These are phyloP conservation scores for Limenitis camilla DNA, from an alignment of 2,888 invertebrate genomes.

Conservation along the genomic window DNA sequence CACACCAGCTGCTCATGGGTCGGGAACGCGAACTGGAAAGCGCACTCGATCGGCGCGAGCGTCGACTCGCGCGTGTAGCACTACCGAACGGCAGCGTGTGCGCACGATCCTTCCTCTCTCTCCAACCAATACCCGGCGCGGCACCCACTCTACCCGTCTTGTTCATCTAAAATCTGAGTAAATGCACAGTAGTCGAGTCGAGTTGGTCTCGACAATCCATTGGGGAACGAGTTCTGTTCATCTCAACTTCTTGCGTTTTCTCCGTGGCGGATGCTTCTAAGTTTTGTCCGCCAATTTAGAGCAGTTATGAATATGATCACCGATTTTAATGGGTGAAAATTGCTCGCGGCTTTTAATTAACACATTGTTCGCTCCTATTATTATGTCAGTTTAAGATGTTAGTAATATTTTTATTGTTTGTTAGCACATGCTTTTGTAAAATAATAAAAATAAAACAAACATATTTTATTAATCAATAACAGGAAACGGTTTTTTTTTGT, in stretches of 20 bases:
- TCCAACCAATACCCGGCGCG: slow-evolving; percentile 26
- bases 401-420: slow-evolving; percentile 7
- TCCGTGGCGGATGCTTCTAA: slow-evolving; percentile 51
- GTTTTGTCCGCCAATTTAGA: slow-evolving; percentile 59
- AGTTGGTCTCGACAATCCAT: slow-evolving; percentile 45
- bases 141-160: slow-evolving; percentile 29
- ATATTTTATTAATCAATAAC: too few species aligned
- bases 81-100: slow-evolving; percentile 58
- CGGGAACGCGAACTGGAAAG: slow-evolving; percentile 66
- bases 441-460: not conserved
- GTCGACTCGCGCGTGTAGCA: slow-evolving; percentile 48
- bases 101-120: slow-evolving; percentile 46
- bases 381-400: slow-evolving; percentile 23
- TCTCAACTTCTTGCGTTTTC: slow-evolving; percentile 63
- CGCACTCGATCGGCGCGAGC: slow-evolving; percentile 54
- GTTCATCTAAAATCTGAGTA: slow-evolving; percentile 34
- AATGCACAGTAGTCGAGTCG: slow-evolving; percentile 60
- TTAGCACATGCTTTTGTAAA: not conserved
- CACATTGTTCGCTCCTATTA: slow-evolving; percentile 45
- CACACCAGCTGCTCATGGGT: slow-evolving; percentile 63
- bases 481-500: too few species aligned
- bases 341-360: slow-evolving; percentile 56
- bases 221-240: slow-evolving; percentile 65
- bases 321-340: slow-evolving; percentile 52
- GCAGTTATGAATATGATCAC: slow-evolving; percentile 55